Evolutionary conservation across 1,140 invertebrate genomes (phyloP).

Genomic region (Bilobella aurantiaca): DNA sequence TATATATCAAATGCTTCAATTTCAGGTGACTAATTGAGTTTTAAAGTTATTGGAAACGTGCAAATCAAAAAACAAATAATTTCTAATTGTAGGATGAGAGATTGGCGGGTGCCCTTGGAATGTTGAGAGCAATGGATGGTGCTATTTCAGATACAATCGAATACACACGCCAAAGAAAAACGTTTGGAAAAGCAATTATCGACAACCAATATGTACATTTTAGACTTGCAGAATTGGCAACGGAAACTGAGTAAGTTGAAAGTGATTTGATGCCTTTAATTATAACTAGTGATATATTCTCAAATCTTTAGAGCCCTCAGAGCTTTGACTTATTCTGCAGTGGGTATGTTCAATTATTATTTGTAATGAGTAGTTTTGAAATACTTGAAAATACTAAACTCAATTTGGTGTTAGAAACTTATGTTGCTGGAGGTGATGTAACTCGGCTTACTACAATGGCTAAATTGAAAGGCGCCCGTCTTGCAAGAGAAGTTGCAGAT

Average conservation of each 20-base stretch:
- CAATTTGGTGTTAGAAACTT: slow-evolving; percentile 37
- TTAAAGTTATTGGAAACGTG: no score
- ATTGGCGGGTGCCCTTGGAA: slow-evolving; percentile 41
- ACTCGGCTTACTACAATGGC: slow-evolving; percentile 51
- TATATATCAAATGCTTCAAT: slow-evolving; percentile 52
- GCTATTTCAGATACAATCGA: slow-evolving; percentile 45
- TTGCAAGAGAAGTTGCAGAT: slow-evolving; percentile 46
- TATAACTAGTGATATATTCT: no score
- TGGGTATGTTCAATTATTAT: slow-evolving; percentile 26
- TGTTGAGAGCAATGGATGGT: slow-evolving; percentile 39
- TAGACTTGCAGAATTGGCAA: slow-evolving; percentile 47
- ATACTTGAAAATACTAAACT: slow-evolving; percentile 1
- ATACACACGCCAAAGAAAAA: slow-evolving; percentile 44
- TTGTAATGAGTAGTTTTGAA: neutral
- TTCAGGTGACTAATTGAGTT: no score
- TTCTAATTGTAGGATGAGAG: slow-evolving; percentile 48
- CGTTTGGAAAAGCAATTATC: slow-evolving; percentile 46
- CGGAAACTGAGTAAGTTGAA: slow-evolving; percentile 49
- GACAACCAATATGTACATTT: slow-evolving; percentile 49
- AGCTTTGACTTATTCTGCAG: slow-evolving; percentile 44
- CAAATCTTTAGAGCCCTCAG: no score
- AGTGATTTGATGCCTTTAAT: no score
- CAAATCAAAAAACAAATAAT: no score
- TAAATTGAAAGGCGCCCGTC: slow-evolving; percentile 46
- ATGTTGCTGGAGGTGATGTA: slow-evolving; percentile 46